Evolutionary conservation across 1,140 invertebrate species (phyloP).

Genomic region (Lordiphosa clarofinis): DNA sequence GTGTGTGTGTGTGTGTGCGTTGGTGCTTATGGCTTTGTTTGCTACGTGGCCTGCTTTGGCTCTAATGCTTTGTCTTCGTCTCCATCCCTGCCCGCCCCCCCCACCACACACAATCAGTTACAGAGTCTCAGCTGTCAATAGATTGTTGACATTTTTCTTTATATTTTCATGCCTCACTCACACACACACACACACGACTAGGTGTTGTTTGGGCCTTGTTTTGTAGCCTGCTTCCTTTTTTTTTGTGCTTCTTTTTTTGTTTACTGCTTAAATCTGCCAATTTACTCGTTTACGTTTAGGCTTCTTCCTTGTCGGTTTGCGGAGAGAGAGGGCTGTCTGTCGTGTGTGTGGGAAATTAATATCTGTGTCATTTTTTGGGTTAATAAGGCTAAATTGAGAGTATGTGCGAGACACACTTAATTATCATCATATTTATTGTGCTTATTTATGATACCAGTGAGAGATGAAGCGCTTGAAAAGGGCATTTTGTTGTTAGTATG

Average conservation of each 20-base stretch:
- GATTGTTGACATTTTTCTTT: slow-evolving; percentile 76
- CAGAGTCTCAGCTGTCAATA: slow-evolving; percentile 76
- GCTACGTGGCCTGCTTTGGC: slow-evolving; percentile 67
- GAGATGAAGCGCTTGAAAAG: neutral
- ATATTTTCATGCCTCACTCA: slow-evolving; percentile 53
- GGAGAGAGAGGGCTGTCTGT: neutral
- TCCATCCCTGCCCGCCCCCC: neutral
- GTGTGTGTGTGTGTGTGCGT: slow-evolving; percentile 24
- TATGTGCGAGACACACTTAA: slow-evolving; percentile 74
- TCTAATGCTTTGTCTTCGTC: slow-evolving; percentile 17
- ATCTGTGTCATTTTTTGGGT: slow-evolving; percentile 76
- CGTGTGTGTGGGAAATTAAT: slow-evolving; percentile 58
- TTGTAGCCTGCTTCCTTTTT: slow-evolving; percentile 58
- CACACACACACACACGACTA: slow-evolving; percentile 6
- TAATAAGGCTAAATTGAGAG: slow-evolving; percentile 76
- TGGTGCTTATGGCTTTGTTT: slow-evolving; percentile 66
- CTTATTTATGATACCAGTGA: neutral
- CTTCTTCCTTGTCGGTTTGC: slow-evolving; percentile 25
- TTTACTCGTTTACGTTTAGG: slow-evolving; percentile 77
- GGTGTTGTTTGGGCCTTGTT: slow-evolving; percentile 49
- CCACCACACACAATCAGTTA: slow-evolving; percentile 57
- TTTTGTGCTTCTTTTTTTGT: slow-evolving; percentile 53
- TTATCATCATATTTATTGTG: slow-evolving; percentile 72
- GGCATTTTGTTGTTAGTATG: no score
- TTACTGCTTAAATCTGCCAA: slow-evolving; percentile 77